A percentile compares a stretch with the other conserved stretches of the same genome.
Conservation (phyloP, 2,113 vertebrate genomes). For the Catharus bicknelli region DNA sequence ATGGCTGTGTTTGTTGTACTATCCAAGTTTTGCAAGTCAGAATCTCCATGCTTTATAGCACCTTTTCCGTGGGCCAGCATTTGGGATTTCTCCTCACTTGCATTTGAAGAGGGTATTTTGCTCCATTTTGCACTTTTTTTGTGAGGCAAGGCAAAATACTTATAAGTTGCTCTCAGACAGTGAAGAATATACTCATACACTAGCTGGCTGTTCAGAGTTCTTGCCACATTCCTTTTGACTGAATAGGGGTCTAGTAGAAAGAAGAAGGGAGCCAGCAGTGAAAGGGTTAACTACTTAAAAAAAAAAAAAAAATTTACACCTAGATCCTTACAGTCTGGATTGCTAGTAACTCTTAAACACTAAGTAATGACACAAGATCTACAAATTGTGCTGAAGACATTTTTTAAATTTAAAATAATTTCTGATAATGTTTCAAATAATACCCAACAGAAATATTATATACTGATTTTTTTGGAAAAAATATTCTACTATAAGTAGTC, state of each 20-base stretch:
- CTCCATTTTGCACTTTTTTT: slow-evolving; percentile 62
- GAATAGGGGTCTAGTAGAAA: slow-evolving; percentile 86
- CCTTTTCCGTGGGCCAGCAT: slow-evolving; percentile 4
- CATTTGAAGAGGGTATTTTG: slow-evolving; percentile 10
- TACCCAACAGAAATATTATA: neutral
- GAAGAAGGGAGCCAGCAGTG: neutral
- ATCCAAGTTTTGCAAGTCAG: neutral
- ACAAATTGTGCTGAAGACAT: neutral
- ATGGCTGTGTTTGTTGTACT: neutral
- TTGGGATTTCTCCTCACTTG: neutral
- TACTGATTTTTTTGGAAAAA: neutral
- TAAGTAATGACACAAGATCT: neutral
- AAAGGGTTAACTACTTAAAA: neutral
- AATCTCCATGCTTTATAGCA: neutral
- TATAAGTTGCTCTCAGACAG: slow-evolving; percentile 91
- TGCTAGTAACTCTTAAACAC: neutral
- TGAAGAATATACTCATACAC: slow-evolving; percentile 90
- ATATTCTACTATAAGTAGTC: neutral
- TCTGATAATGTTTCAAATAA: neutral
- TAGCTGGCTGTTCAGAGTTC: slow-evolving; percentile 88
- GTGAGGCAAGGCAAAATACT: slow-evolving; percentile 89
- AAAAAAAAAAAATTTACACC: neutral
- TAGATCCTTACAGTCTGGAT: neutral
- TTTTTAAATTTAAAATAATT: neutral
- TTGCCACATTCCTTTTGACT: slow-evolving; percentile 91